Percentiles rank a stretch among this genome's conserved stretches.
Conservation (phyloP, 2,113 vertebrate species). For the Toxotes chatareus region DNA sequence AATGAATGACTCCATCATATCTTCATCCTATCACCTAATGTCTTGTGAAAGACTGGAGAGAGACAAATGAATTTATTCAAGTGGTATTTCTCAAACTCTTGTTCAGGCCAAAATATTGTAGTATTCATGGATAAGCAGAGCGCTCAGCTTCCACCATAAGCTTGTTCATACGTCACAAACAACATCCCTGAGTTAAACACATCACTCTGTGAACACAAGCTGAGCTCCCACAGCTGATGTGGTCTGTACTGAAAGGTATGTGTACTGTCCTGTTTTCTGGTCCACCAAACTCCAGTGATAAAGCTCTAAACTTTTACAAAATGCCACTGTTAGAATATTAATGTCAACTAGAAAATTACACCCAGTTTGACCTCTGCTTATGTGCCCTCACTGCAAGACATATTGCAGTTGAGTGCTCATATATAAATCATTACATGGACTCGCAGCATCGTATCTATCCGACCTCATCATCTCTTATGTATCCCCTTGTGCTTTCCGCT, state of each 20-base stretch:
- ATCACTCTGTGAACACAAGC: not conserved
- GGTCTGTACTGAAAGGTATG: not conserved
- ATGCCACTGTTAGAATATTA: constrained; percentile 27
- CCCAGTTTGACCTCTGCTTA: constrained; percentile 14
- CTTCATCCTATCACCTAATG: too few species aligned
- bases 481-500: constrained; percentile 1
- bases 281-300: too few species aligned
- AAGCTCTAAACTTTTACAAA: constrained; percentile 25
- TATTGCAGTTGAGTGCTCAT: constrained; percentile 38
- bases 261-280: not conserved
- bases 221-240: not conserved
- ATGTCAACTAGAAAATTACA: constrained; percentile 28
- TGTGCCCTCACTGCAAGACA: not conserved
- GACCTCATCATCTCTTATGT: constrained; percentile 34
- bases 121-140: not conserved
- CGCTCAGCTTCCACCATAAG: not conserved
- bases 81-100: not conserved
- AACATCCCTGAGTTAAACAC: not conserved
- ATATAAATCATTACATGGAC: constrained; percentile 36
- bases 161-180: not conserved
- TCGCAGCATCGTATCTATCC: constrained; percentile 10
- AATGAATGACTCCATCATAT: too few species aligned
- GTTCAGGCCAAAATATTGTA: not conserved
- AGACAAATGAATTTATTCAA: not conserved
- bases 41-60: not conserved